A percentile compares a stretch with the other conserved stretches of the same genome.
Conservation (phyloP, 2,797 vertebrate genomes). For the Melanotaenia parkinsoni region DNA sequence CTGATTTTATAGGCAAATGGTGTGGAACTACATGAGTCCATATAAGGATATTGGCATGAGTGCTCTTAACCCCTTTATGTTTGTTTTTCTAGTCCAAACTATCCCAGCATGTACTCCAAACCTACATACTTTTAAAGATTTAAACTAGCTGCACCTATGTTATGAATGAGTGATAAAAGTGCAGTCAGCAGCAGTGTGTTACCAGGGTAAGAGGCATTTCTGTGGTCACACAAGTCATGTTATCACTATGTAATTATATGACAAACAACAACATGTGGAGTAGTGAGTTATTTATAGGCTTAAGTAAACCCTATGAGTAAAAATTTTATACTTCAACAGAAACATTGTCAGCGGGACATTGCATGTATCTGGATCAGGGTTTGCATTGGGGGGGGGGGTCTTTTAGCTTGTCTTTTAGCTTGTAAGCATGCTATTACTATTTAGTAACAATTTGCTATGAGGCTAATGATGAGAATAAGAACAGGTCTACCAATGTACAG, state of each 20-base stretch:
- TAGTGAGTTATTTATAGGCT: background rate
- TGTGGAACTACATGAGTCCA: background rate
- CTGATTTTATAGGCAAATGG: background rate
- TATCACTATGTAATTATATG: conserved; percentile 27
- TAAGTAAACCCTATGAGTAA: background rate
- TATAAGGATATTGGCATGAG: background rate
- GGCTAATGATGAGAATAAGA: background rate
- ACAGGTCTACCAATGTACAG: background rate
- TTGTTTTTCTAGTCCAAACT: background rate
- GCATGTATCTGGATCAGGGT: too few species aligned
- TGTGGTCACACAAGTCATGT: conserved; percentile 12
- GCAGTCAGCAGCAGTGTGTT: background rate
- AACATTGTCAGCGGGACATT: too few species aligned
- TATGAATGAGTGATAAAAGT: conserved; percentile 2
- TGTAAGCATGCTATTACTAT: too few species aligned
- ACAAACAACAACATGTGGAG: conserved; percentile 14
- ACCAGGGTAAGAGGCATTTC: conserved; percentile 4
- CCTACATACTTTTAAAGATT: background rate
- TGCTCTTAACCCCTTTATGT: background rate
- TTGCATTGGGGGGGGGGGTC: too few species aligned
- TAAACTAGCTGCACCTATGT: background rate
- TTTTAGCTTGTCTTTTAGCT: too few species aligned
- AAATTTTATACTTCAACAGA: too few species aligned
- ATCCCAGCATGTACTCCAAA: background rate
- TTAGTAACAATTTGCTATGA: background rate